A percentile compares a stretch with the other conserved stretches of the same genome.
These are phyloP conservation scores for Mycogona germanica DNA, from an alignment of 2,888 invertebrate genomes.

Conservation along the genomic window DNA sequence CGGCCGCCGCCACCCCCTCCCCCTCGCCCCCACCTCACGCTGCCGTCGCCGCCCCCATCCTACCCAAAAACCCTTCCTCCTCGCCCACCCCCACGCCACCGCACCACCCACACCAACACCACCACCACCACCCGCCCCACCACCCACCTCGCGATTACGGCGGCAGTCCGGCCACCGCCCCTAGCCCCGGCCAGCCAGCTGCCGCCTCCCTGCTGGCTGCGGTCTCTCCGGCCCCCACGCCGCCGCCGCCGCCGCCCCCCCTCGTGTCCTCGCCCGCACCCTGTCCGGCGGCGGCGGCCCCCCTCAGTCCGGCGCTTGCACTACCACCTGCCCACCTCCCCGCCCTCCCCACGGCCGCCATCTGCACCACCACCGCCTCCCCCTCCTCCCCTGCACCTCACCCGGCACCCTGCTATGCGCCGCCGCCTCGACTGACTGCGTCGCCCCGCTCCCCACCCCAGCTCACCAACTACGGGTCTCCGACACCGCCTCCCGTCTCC, in stretches of 20 bases:
- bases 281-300: constrained; percentile 14
- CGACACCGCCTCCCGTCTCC: constrained; percentile 17
- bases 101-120: background rate
- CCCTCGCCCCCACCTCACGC: background rate
- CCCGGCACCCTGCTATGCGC: constrained; percentile 2
- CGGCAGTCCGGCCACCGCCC: constrained; percentile 1
- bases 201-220: constrained; percentile 14
- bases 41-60: background rate
- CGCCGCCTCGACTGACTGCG: background rate
- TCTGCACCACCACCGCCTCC: constrained; percentile 7
- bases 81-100: background rate
- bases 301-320: too few relatives aligned
- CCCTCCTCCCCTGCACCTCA: constrained; percentile 2
- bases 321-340: background rate
- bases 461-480: constrained; percentile 5
- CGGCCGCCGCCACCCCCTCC: background rate
- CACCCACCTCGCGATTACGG: background rate
- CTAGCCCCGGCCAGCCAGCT: constrained; percentile 7
- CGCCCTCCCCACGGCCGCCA: constrained; percentile 2
- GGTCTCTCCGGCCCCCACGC: constrained; percentile 15
- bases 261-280: constrained; percentile 5
- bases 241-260: constrained; percentile 15
- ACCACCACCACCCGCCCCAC: constrained; percentile 5
- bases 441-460: constrained; percentile 2
- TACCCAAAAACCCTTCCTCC: background rate